Evolutionary conservation across 2,797 vertebrate species (phyloP).

Genomic region (Sebastolobus altivelis): DNA sequence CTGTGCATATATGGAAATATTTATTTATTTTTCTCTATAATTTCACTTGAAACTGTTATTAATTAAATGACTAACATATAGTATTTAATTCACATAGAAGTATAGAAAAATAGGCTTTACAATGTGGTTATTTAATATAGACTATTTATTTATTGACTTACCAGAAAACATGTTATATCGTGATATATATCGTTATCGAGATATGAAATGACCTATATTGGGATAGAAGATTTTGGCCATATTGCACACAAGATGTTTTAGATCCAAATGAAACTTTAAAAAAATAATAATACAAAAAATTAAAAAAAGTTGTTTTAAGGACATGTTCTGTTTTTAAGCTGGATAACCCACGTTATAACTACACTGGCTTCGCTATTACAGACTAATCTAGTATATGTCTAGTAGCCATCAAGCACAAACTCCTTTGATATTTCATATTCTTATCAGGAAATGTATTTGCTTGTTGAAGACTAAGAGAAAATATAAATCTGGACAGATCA

Average conservation of each 20-base stretch:
- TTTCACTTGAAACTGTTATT: too few relatives aligned
- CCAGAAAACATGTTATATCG: too few relatives aligned
- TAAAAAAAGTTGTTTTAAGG: not conserved
- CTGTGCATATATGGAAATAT: too few relatives aligned
- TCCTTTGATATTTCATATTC: not conserved
- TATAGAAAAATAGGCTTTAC: too few relatives aligned
- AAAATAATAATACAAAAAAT: not conserved
- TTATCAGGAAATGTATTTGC: not conserved
- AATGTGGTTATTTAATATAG: too few relatives aligned
- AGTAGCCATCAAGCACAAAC: not conserved
- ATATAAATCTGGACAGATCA: not conserved
- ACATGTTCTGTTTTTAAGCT: not conserved
- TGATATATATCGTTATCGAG: too few relatives aligned
- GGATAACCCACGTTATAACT: slow-evolving; percentile 1
- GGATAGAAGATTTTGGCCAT: too few relatives aligned
- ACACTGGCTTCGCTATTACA: not conserved
- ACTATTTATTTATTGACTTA: too few relatives aligned
- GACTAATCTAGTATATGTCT: not conserved
- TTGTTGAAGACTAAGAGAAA: not conserved
- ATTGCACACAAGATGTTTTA: not conserved
- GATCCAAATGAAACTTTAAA: slow-evolving; percentile 3
- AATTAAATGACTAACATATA: too few relatives aligned
- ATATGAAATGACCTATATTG: too few relatives aligned
- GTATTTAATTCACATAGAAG: too few relatives aligned
- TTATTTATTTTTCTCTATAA: too few relatives aligned